Evolutionary conservation across 2,888 invertebrate genomes (phyloP), one percentile per base, ranked within the genome.

Genomic region (Lithophane leautieri): DNA sequence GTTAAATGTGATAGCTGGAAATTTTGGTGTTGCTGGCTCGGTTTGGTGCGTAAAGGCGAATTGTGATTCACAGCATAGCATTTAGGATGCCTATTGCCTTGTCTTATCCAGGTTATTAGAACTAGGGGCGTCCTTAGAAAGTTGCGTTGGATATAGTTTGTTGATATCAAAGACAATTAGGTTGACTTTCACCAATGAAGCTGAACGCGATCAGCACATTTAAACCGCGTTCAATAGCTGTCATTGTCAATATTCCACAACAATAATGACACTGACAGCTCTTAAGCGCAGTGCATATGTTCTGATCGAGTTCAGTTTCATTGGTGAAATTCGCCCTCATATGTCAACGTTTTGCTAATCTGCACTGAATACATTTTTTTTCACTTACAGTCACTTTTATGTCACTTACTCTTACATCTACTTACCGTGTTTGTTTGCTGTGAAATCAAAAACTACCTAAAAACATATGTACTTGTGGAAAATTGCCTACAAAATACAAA

Each of bases 21-120:
- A 60, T 69, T 11, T 63, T 19, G 40, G 7, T 67, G n/a, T 42
- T 40, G 47, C 28, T 79, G 40, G 47, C 47, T 56, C n/a, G 8
- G n/a, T 52, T 34, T 40, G 16, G 4, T 40, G 34, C n/a, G 56
- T 42, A 42, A 28, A 42, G 25, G 14, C 58, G 12, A 60, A 40
- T 72, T 40, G 1, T 42, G 19, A 58, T 52, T 19, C 40, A 42
- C 22, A 56, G 19, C 2, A 34, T 4, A 42, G 19, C 22, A 42
- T 0, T 68, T 22, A 52, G 0, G 4, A 69, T 69, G 19, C 12
- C 34, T 65, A 47, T 47, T 28, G 14, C 28, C 6, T 22, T 22
- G 28, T 50, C 50, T 6, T 16, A 14, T 50, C 9, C 50, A 66
- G 28, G 9, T 50, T 34, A 50, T 66, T 28, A 28, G 2, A 25